Conservation (phyloP, 2,797 vertebrate genomes). For the Champsocephalus esox region DNA sequence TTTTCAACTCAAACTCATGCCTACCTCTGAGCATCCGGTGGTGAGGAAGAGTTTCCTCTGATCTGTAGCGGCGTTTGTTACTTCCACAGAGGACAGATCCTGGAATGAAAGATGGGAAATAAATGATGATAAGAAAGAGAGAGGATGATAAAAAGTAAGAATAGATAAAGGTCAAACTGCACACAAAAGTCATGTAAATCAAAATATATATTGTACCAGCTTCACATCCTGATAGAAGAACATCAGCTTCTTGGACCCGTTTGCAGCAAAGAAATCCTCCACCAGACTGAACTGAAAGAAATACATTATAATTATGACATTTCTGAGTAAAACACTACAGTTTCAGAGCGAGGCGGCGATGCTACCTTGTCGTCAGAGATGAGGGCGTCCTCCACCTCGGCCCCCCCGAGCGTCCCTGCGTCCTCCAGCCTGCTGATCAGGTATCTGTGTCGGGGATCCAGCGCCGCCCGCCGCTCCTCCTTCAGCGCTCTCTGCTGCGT, state of each 20-base stretch:
- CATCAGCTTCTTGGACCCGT: slow-evolving; percentile 85
- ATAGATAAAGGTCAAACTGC: not conserved
- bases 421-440: slow-evolving; percentile 83
- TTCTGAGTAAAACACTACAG: too few species aligned
- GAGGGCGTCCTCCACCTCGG: slow-evolving; percentile 84
- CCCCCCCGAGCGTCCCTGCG: slow-evolving; percentile 71
- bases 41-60: slow-evolving; percentile 88
- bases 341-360: too few species aligned
- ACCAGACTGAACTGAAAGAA: slow-evolving; percentile 83
- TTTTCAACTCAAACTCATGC: too few species aligned
- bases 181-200: too few species aligned
- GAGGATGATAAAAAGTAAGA: not conserved
- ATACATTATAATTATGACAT: not conserved
- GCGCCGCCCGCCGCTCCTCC: slow-evolving; percentile 82
- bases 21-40: slow-evolving; percentile 79
- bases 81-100: slow-evolving; percentile 58
- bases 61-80: slow-evolving; percentile 31
- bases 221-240: slow-evolving; percentile 86
- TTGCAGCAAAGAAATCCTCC: slow-evolving; percentile 84
- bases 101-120: not conserved
- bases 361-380: slow-evolving; percentile 86
- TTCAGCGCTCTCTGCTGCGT: slow-evolving; percentile 80
- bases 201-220: slow-evolving; percentile 66
- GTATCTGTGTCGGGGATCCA: slow-evolving; percentile 85
- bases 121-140: not conserved